phyloP scores from a whole-genome alignment of 2,888 invertebrate species.

The Drosophila subquinaria region DNA sequence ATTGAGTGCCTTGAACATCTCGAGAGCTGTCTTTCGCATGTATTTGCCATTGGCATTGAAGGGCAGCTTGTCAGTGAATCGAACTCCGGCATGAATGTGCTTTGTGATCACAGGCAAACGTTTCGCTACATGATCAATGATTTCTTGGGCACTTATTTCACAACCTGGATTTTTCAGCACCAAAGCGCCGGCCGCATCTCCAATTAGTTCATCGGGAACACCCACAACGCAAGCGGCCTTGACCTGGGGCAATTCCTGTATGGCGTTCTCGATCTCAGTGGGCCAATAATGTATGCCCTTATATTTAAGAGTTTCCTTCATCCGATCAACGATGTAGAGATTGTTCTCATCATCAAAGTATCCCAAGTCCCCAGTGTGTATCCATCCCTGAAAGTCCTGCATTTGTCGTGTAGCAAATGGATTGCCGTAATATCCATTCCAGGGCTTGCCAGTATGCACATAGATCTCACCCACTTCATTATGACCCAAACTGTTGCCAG shows the following conservation, averaged over 20 bases:
- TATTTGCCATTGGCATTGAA: constrained; percentile 76
- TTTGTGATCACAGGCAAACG: constrained; percentile 41
- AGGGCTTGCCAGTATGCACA: constrained; percentile 52
- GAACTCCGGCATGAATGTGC: constrained; percentile 72
- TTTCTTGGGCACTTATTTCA: constrained; percentile 42
- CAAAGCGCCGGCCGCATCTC: constrained; percentile 56
- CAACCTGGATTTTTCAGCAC: constrained; percentile 30
- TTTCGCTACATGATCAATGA: constrained; percentile 52
- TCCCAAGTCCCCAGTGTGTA: constrained; percentile 82
- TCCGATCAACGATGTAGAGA: constrained; percentile 75
- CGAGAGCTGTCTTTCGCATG: constrained; percentile 55
- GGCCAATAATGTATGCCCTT: constrained; percentile 67
- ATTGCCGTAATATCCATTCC: constrained; percentile 81
- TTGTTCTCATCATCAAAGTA: constrained; percentile 76
- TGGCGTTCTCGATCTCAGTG: constrained; percentile 74
- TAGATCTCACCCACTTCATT: constrained; percentile 78
- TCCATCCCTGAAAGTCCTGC: constrained; percentile 75
- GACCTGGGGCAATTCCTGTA: constrained; percentile 69
- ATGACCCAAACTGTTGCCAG: constrained; percentile 60
- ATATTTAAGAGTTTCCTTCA: constrained; percentile 80
- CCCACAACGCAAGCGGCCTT: constrained; percentile 71
- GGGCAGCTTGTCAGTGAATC: constrained; percentile 72
- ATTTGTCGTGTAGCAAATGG: constrained; percentile 59
- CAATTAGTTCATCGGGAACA: constrained; percentile 43
- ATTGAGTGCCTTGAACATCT: constrained; percentile 47